Conservation (phyloP, 2,113 vertebrate species). For the Halcyon malimbica region DNA sequence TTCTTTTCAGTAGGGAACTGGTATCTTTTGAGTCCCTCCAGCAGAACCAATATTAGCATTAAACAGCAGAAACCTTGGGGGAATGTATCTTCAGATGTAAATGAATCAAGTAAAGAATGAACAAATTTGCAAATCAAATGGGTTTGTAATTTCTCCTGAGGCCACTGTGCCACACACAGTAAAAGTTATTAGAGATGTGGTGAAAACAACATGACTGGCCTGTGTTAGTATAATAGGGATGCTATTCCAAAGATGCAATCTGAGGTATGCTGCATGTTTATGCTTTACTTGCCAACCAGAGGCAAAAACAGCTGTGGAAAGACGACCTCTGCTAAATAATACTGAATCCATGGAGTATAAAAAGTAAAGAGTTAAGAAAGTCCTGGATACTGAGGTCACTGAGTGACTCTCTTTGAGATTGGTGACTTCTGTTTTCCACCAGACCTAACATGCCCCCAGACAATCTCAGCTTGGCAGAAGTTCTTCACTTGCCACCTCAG, state of each 20-base stretch:
- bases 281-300: not conserved
- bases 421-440: not conserved
- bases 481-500: not conserved
- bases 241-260: not conserved
- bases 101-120: not conserved
- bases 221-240: not conserved
- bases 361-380: not conserved
- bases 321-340: not conserved
- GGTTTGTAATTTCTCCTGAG: conserved; percentile 12
- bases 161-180: not conserved
- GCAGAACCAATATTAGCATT: not conserved
- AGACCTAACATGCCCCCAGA: not conserved
- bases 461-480: not conserved
- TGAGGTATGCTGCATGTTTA: not conserved
- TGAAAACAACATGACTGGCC: not conserved
- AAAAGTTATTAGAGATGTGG: not conserved
- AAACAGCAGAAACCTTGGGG: not conserved
- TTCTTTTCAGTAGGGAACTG: not conserved
- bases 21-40: not conserved
- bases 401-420: not conserved
- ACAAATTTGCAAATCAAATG: conserved; percentile 11
- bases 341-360: not conserved
- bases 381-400: not conserved
- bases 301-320: not conserved
- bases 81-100: conserved; percentile 1